Evolutionary conservation across 1,140 invertebrate species (phyloP).

Genomic region (roundworm (Caenorhabditis elegans)): DNA sequence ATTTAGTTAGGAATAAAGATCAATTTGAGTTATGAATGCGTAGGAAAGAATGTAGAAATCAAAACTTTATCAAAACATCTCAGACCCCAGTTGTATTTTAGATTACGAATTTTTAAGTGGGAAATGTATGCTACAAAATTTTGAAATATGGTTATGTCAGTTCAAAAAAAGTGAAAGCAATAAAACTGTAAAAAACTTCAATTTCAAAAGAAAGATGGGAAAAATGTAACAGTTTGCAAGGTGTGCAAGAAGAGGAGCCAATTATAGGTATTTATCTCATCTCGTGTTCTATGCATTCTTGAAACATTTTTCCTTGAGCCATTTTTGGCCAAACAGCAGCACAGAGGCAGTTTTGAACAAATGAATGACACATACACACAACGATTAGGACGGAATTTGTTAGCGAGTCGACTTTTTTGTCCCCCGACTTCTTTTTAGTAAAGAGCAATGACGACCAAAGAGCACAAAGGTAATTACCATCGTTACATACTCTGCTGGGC

Average conservation of each 20-base stretch:
- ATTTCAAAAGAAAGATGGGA: too few relatives aligned
- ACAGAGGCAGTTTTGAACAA: neutral
- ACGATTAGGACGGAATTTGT: slow-evolving; percentile 20
- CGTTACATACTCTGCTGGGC: neutral
- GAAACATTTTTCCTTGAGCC: neutral
- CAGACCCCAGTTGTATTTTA: too few relatives aligned
- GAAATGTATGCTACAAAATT: too few relatives aligned
- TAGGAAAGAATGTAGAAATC: too few relatives aligned
- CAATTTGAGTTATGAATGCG: too few relatives aligned
- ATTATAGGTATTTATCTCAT: slow-evolving; percentile 29
- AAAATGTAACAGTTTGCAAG: neutral
- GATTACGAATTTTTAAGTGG: too few relatives aligned
- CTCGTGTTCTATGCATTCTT: slow-evolving; percentile 18
- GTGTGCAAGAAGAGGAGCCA: neutral
- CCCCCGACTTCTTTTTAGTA: neutral
- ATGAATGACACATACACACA: neutral
- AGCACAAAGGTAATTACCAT: neutral
- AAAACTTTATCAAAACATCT: too few relatives aligned
- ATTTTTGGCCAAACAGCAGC: neutral
- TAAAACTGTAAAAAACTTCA: neutral
- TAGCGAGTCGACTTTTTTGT: neutral
- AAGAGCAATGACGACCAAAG: neutral
- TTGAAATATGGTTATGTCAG: too few relatives aligned
- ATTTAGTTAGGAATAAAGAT: too few relatives aligned
- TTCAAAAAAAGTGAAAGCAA: too few relatives aligned